These are phyloP conservation scores for Tympanuchus pallidicinctus DNA, from an alignment of 2,113 vertebrate species.

Conservation along the genomic window DNA sequence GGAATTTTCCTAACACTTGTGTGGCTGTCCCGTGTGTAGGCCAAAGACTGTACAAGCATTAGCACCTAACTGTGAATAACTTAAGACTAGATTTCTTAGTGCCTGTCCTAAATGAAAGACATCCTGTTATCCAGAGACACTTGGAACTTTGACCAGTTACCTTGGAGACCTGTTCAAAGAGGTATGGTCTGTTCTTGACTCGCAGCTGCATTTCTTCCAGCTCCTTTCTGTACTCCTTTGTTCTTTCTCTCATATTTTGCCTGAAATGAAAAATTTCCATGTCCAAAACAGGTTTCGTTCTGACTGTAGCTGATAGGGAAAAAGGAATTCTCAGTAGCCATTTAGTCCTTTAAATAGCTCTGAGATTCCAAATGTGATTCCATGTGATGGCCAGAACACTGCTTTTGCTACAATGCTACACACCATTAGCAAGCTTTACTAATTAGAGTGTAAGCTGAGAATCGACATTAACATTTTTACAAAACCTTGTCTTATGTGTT, in stretches of 20 bases:
- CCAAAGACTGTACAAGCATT: background rate
- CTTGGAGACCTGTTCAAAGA: constrained; percentile 91
- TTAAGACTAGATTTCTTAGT: background rate
- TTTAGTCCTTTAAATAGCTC: background rate
- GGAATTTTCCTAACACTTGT: background rate
- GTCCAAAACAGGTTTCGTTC: background rate
- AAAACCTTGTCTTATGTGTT: background rate
- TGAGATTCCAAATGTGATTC: background rate
- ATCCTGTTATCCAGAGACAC: background rate
- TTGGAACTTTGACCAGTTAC: constrained; percentile 61
- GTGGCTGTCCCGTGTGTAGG: background rate
- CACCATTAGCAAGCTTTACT: background rate
- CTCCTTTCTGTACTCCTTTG: constrained; percentile 89
- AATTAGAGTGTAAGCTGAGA: background rate
- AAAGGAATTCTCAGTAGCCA: background rate
- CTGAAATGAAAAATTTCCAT: constrained; percentile 77
- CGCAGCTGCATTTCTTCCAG: constrained; percentile 89
- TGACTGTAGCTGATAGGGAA: background rate
- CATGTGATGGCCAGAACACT: background rate
- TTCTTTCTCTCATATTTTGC: constrained; percentile 84
- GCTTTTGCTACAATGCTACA: background rate
- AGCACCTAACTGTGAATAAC: background rate
- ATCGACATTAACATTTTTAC: background rate
- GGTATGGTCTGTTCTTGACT: constrained; percentile 87
- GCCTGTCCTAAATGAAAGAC: background rate